Evolutionary conservation across 2,113 vertebrate genomes (phyloP).

Genomic region (Lepidothrix coronata): DNA sequence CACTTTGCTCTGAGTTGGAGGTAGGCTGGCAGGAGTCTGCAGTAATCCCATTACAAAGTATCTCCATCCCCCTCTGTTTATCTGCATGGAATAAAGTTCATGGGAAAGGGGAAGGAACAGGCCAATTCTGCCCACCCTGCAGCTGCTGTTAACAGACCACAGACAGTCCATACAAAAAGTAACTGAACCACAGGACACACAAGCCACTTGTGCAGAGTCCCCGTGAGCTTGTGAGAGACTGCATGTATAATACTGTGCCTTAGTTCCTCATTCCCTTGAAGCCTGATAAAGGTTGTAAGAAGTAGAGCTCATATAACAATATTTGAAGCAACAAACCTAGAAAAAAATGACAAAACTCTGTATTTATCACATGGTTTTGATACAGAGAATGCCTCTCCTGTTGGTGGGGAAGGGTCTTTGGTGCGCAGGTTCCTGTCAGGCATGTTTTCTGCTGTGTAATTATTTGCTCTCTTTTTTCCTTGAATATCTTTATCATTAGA

Average conservation of each 20-base stretch:
- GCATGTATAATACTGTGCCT: rapidly evolving
- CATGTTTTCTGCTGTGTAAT: not conserved
- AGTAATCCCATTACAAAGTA: not conserved
- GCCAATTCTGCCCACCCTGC: not conserved
- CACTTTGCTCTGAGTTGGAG: not conserved
- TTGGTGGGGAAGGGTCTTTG: not conserved
- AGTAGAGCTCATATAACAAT: not conserved
- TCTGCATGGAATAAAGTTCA: not conserved
- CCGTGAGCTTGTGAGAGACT: not conserved
- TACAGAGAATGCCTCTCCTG: not conserved
- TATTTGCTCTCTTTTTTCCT: not conserved
- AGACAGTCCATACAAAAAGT: not conserved
- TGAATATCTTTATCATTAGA: not conserved
- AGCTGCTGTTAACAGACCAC: not conserved
- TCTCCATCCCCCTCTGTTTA: not conserved
- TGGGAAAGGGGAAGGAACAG: not conserved
- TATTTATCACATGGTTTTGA: not conserved
- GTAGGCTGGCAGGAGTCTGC: not conserved
- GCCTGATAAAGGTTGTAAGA: not conserved
- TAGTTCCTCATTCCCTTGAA: not conserved
- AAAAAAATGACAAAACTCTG: not conserved
- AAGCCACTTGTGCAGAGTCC: not conserved
- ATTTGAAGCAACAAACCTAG: not conserved
- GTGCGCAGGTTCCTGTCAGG: not conserved
- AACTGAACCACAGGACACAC: not conserved